These are phyloP conservation scores for Sthenelais limicola DNA, from an alignment of 2,888 invertebrate genomes.

Conservation along the genomic window DNA sequence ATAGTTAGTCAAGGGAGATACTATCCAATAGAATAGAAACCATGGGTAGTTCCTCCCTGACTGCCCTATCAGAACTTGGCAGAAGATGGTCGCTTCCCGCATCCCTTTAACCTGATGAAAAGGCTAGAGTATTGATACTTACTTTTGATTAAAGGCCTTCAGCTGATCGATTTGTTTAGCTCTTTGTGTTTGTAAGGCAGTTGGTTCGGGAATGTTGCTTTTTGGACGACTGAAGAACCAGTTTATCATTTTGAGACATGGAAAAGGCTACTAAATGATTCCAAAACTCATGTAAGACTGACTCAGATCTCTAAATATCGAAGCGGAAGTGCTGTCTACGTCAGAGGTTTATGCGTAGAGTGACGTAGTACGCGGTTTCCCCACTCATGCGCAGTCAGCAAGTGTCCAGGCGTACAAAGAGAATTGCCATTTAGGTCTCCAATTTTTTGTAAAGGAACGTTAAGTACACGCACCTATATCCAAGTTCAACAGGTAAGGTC, in stretches of 20 bases:
- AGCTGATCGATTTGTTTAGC: conserved; percentile 67
- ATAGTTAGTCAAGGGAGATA: too few relatives aligned
- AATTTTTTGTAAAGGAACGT: too few relatives aligned
- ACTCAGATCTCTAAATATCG: conserved; percentile 12
- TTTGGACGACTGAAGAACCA: conserved; percentile 46
- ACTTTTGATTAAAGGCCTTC: conserved; percentile 60
- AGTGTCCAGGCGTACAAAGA: conserved; percentile 34
- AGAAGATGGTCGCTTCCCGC: too few relatives aligned
- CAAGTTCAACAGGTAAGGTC: too few relatives aligned
- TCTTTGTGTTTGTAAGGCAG: conserved; percentile 66
- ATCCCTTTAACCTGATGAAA: too few relatives aligned
- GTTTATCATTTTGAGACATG: conserved; percentile 34
- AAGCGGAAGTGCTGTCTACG: conserved; percentile 28
- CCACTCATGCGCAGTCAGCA: conserved; percentile 19
- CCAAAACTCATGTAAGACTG: conserved; percentile 11
- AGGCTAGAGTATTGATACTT: too few relatives aligned
- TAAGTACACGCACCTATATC: too few relatives aligned
- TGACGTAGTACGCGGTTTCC: not conserved
- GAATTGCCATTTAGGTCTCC: not conserved
- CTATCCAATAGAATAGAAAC: too few relatives aligned
- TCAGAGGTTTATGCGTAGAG: conserved; percentile 18
- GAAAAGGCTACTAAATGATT: not conserved
- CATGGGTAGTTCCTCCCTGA: too few relatives aligned
- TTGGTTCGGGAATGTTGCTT: conserved; percentile 52
- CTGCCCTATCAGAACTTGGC: too few relatives aligned